phyloP scores from a whole-genome alignment of 2,797 vertebrate genomes.

The Phataginus tetradactyla region DNA sequence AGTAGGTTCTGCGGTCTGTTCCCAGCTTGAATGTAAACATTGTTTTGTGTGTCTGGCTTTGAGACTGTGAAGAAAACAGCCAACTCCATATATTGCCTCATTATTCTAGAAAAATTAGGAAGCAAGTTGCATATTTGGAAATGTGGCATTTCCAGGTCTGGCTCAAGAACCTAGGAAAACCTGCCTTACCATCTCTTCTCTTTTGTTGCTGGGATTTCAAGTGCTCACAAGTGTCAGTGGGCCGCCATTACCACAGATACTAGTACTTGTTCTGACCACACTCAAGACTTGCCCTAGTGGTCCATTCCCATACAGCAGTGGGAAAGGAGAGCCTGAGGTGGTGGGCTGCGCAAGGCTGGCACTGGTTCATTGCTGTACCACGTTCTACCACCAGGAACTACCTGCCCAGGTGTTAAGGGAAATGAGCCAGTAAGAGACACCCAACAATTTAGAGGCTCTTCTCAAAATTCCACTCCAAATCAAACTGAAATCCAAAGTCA shows the following conservation, averaged over 20 bases:
- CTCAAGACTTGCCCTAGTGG: not conserved
- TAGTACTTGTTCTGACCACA: not conserved
- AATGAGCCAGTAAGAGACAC: not conserved
- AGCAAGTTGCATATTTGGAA: constrained; percentile 68
- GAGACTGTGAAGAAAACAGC: constrained; percentile 62
- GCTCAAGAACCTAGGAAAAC: not conserved
- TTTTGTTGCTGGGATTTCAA: not conserved
- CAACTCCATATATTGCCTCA: constrained; percentile 69
- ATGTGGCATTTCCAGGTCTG: not conserved
- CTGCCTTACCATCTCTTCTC: not conserved
- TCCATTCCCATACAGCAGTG: not conserved
- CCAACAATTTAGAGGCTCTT: not conserved
- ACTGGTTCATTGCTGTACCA: not conserved
- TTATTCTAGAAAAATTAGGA: constrained; percentile 45
- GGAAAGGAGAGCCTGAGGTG: not conserved
- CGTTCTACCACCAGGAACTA: not conserved
- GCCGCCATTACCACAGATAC: not conserved
- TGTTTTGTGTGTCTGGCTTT: constrained; percentile 67
- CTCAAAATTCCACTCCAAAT: not conserved
- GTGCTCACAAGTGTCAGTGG: not conserved
- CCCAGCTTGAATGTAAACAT: constrained; percentile 68
- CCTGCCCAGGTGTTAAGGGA: not conserved
- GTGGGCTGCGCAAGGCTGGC: not conserved
- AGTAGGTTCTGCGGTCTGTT: constrained; percentile 57
- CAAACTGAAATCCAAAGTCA: not conserved